A percentile compares a stretch with the other conserved stretches of the same genome.
Evolutionary conservation across 1,140 invertebrate species (phyloP).

Genomic region (Lysiphlebus fabarum): DNA sequence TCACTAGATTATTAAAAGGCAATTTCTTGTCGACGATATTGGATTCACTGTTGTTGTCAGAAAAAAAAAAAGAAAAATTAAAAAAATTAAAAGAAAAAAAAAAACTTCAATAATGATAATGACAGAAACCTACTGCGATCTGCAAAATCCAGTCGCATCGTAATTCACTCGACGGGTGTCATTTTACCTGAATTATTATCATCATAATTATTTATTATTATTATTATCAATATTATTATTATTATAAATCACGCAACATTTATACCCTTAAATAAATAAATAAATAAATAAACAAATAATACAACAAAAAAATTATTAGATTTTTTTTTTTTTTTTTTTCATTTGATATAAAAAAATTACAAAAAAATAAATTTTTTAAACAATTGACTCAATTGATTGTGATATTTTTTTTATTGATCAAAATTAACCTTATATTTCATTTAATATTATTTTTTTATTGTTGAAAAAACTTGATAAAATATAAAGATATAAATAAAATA

Average conservation of each 20-base stretch:
- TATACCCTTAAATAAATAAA: slow-evolving; percentile 14
- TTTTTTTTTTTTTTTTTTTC: background rate
- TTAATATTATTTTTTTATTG: too few species aligned
- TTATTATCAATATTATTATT: slow-evolving; percentile 13
- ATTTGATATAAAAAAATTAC: too few species aligned
- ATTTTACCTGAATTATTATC: slow-evolving; percentile 15
- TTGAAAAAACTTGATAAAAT: too few species aligned
- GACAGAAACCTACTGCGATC: slow-evolving; percentile 18
- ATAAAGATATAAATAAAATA: too few species aligned
- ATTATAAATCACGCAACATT: slow-evolving; percentile 23
- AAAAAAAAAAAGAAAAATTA: too few species aligned
- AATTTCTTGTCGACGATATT: background rate
- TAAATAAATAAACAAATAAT: slow-evolving; percentile 12
- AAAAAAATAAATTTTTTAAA: too few species aligned
- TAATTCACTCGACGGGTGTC: slow-evolving; percentile 22
- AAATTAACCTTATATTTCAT: too few species aligned
- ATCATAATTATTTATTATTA: background rate
- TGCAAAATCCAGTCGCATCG: slow-evolving; percentile 14
- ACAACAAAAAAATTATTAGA: slow-evolving; percentile 2
- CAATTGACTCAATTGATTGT: too few species aligned
- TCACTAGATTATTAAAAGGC: background rate
- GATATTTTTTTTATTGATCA: too few species aligned
- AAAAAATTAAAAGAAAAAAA: slow-evolving; percentile 1
- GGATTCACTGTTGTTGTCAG: too few species aligned
- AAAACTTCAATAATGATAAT: slow-evolving; percentile 17